These are phyloP conservation scores for Pristionchus maxplancki DNA, from an alignment of 2,888 invertebrate genomes.

Conservation along the genomic window DNA sequence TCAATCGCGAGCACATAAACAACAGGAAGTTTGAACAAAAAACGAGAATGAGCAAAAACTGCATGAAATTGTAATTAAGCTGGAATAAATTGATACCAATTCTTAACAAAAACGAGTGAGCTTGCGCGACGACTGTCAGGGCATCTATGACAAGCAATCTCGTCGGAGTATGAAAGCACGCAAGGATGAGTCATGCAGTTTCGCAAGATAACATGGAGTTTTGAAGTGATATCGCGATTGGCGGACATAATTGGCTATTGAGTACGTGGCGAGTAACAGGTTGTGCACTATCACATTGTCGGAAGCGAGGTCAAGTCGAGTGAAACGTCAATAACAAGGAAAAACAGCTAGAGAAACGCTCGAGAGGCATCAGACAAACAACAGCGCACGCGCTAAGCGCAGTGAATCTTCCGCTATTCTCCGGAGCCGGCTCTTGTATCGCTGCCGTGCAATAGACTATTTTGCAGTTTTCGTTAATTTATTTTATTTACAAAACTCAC, in stretches of 20 bases:
- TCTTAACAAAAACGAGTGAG: no score
- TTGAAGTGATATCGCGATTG: background rate
- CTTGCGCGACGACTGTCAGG: no score
- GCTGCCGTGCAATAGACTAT: no score
- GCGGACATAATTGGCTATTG: background rate
- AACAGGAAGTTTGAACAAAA: background rate
- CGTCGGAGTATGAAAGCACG: background rate
- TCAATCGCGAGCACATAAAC: background rate
- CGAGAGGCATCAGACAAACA: background rate
- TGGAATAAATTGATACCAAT: no score
- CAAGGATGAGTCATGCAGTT: slow-evolving; percentile 8
- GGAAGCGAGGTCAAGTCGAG: background rate
- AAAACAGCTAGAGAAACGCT: background rate
- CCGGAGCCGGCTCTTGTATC: background rate
- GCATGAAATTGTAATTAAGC: no score
- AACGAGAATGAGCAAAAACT: no score
- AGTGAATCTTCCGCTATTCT: background rate
- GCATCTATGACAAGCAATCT: no score
- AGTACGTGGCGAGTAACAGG: background rate
- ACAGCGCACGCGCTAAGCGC: background rate
- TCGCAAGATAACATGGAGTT: background rate
- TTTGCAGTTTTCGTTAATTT: no score
- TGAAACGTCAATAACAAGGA: background rate
- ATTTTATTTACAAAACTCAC: no score
- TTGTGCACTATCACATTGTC: background rate